phyloP scores from a whole-genome alignment of 2,797 vertebrate species.

The Helarctos malayanus region DNA sequence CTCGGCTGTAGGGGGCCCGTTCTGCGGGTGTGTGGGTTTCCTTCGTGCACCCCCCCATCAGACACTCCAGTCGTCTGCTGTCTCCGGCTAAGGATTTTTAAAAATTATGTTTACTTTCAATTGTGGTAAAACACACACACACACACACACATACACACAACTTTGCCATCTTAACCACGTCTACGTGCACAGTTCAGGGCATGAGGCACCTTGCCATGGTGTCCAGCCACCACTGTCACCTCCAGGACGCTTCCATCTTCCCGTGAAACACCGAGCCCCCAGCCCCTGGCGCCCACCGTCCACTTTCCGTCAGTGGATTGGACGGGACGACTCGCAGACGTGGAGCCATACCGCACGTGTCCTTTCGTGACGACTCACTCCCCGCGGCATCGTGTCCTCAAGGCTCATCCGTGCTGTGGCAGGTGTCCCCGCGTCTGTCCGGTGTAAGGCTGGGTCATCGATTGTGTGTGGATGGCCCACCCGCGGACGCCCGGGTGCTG shows the following conservation, averaged over 20 bases:
- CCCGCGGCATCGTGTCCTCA: fast-evolving
- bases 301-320: neutral
- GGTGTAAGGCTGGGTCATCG: neutral
- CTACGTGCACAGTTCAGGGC: neutral
- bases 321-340: neutral
- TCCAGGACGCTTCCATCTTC: neutral
- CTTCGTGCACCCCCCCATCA: neutral
- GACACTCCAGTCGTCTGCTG: neutral
- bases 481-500: neutral
- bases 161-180: neutral
- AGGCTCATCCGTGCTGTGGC: fast-evolving
- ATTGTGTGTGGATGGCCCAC: fast-evolving
- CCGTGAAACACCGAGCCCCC: neutral
- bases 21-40: fast-evolving
- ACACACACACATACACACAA: too few species aligned
- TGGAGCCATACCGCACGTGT: fast-evolving
- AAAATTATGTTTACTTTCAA: neutral
- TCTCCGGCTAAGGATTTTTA: neutral
- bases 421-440: neutral
- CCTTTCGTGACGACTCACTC: neutral
- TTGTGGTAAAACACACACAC: neutral
- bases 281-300: fast-evolving
- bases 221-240: fast-evolving
- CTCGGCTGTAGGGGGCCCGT: neutral
- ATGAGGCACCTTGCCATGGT: neutral